These are phyloP conservation scores for Eulacestoma nigropectus DNA, from an alignment of 2,113 vertebrate species.

Conservation along the genomic window DNA sequence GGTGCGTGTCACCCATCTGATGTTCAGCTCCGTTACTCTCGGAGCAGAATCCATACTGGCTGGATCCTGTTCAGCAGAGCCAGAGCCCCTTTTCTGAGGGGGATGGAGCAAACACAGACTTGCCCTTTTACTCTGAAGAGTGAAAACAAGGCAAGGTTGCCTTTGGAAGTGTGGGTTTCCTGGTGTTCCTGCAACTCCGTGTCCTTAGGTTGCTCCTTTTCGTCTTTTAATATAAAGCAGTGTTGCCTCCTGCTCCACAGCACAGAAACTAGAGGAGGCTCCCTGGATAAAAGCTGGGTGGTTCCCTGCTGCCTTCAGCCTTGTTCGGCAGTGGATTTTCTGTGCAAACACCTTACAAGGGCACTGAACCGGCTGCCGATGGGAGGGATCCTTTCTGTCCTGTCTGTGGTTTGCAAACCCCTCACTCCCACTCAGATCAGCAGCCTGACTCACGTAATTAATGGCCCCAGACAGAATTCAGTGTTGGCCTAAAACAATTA, in stretches of 20 bases:
- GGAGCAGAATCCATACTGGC: neutral
- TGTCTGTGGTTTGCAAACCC: neutral
- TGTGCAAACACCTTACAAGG: neutral
- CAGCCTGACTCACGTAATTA: neutral
- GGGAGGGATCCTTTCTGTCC: neutral
- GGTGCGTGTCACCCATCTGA: neutral
- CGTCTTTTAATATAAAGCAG: neutral
- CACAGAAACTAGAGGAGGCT: neutral
- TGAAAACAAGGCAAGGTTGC: neutral
- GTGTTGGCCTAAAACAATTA: neutral
- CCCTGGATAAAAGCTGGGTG: neutral
- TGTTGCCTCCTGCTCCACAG: neutral
- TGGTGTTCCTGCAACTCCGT: neutral
- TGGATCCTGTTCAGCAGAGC: neutral
- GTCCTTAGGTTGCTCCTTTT: neutral
- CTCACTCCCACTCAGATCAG: neutral
- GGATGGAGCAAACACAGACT: neutral
- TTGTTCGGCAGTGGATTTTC: neutral
- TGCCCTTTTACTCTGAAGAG: neutral
- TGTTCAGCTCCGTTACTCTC: neutral
- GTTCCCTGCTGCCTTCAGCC: neutral
- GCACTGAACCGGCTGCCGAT: neutral
- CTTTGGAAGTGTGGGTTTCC: neutral
- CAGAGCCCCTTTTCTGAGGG: neutral
- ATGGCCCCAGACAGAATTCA: neutral